Conservation (phyloP, 1,140 invertebrate genomes). For the Calliopsis andreniformis region DNA sequence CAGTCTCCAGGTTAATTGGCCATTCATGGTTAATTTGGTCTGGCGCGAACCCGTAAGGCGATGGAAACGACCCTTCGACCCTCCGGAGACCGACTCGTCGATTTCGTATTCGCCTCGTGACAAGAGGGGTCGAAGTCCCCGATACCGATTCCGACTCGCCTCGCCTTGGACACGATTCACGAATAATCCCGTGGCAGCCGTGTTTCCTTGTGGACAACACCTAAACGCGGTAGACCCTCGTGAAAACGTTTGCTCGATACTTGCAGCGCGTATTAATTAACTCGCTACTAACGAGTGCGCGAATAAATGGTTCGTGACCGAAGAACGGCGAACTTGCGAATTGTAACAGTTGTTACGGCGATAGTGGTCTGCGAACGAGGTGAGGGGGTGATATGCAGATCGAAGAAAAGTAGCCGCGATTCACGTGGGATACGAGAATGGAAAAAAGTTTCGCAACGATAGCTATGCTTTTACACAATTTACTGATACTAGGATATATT, state of each 20-base stretch:
- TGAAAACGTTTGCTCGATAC: constrained; percentile 61
- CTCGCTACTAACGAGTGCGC: constrained; percentile 63
- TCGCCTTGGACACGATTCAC: constrained; percentile 11
- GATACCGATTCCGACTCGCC: constrained; percentile 47
- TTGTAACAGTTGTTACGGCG: constrained; percentile 70
- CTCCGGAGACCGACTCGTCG: constrained; percentile 63
- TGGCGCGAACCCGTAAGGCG: constrained; percentile 65
- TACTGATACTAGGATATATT: constrained; percentile 46
- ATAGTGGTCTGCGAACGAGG: constrained; percentile 60
- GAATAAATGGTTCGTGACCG: constrained; percentile 68
- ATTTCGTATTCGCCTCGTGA: constrained; percentile 70
- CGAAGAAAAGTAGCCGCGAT: constrained; percentile 53
- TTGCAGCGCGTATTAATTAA: constrained; percentile 69
- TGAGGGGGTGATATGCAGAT: constrained; percentile 49
- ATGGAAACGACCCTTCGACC: constrained; percentile 65
- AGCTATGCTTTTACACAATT: too few relatives aligned
- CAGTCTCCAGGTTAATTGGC: constrained; percentile 79
- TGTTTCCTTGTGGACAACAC: constrained; percentile 11
- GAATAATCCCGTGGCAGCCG: constrained; percentile 6
- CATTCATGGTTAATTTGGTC: constrained; percentile 80
- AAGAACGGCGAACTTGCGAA: constrained; percentile 63
- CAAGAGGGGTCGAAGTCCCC: constrained; percentile 26
- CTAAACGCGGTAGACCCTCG: constrained; percentile 7
- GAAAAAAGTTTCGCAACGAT: constrained; percentile 47
- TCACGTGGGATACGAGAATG: constrained; percentile 27